Evolutionary conservation across 2,797 vertebrate genomes (phyloP), one percentile per base, ranked within the genome.

Genomic region (Tragelaphus oryx): DNA sequence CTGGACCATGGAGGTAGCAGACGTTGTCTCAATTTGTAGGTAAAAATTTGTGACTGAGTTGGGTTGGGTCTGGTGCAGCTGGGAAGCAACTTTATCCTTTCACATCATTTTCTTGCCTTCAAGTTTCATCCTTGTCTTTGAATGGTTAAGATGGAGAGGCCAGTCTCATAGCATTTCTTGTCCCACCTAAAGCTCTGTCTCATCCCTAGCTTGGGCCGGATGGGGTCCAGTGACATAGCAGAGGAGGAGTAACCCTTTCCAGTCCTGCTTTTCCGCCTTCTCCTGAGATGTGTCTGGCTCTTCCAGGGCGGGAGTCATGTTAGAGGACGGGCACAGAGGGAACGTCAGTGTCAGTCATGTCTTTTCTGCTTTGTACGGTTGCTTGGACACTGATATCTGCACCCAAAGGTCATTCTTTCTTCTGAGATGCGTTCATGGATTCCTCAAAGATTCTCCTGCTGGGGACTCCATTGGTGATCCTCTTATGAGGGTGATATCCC

Each of bases 311-410:
- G 4, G 8, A 26, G 17, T 8, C 2, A 6, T 2, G 2, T 22
- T 6, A 5, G 20, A 28, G 24, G 2, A 6, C n/a, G 9, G 10
- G 7, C 28, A 62, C 46, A 54, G 50, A 60, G 17, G 8, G 26
- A 6, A 13, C 0, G 0, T 9, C 2, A 8, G 26, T 33, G 2
- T 14, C 10, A 1, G 1, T 18, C 20, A 2, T 2, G 30, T 4
- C 33, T 59, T 37, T 3, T 14, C 28, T 26, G 24, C 22, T 28
- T 17, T 44, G 13, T 4, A 10, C 4, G 30, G 16, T 33, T 37
- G 7, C 17, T 10, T 1, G 6, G 57, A 59, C 1, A 0, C 14
- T 24, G 52, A 16, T 0, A 0, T 50, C 60, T 78, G 28, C 55
- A 9, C 59, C 6, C 17, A 24, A 68, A 91, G 13, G 30, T 6